Evolutionary conservation across 1,140 invertebrate genomes (phyloP).

Genomic region (Diorhabda elongata): DNA sequence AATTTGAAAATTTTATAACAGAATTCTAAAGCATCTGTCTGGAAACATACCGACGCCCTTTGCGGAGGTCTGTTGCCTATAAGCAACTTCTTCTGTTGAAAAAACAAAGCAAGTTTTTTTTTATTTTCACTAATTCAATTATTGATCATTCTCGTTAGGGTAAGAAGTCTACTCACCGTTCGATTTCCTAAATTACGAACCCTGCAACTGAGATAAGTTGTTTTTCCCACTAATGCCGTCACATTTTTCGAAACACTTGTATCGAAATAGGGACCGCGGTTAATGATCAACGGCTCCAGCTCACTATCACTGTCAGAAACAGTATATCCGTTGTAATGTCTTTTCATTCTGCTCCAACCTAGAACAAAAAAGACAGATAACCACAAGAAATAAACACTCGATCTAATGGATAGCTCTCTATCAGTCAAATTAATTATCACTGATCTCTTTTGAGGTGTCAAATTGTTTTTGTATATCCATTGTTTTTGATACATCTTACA

Average conservation of each 20-base stretch:
- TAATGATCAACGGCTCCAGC: slow-evolving; percentile 41
- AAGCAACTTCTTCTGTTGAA: no score
- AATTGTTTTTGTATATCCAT: no score
- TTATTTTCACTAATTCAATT: no score
- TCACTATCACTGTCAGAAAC: slow-evolving; percentile 34
- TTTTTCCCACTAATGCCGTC: slow-evolving; percentile 74
- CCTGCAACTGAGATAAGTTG: slow-evolving; percentile 70
- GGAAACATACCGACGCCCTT: no score
- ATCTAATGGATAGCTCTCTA: no score
- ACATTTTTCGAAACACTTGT: slow-evolving; percentile 70
- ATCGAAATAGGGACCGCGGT: slow-evolving; percentile 67
- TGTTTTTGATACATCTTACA: no score
- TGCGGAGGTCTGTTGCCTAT: no score
- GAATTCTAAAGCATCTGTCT: no score
- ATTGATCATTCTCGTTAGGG: not conserved
- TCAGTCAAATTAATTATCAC: no score
- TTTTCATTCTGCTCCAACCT: slow-evolving; percentile 39
- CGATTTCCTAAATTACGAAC: slow-evolving; percentile 73
- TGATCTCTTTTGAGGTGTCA: no score
- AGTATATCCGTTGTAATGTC: slow-evolving; percentile 29
- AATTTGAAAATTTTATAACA: no score
- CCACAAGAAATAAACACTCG: not conserved
- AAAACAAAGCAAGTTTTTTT: no score
- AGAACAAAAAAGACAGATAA: slow-evolving; percentile 25
- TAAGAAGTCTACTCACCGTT: slow-evolving; percentile 59